These are phyloP conservation scores for Dusona sp. DNA, from an alignment of 2,888 invertebrate genomes.

Conservation along the genomic window DNA sequence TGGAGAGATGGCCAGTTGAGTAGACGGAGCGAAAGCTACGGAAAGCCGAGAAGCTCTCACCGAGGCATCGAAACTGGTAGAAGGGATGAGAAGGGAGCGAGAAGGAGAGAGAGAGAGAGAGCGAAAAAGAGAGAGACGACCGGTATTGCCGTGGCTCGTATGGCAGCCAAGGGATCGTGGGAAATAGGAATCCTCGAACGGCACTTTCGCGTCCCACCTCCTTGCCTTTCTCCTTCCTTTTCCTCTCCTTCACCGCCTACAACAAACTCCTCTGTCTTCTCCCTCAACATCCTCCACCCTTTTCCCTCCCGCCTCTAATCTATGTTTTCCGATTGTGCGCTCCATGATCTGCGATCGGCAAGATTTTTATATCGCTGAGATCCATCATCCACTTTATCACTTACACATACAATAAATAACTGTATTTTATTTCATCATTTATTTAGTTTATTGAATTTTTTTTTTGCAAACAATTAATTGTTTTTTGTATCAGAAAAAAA, in stretches of 20 bases:
- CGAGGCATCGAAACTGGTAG: constrained; percentile 27
- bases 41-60: constrained; percentile 55
- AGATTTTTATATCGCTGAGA: neutral
- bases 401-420: neutral
- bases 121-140: constrained; percentile 29
- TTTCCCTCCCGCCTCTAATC: constrained; percentile 48
- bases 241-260: constrained; percentile 47
- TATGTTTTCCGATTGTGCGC: constrained; percentile 80
- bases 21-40: constrained; percentile 51
- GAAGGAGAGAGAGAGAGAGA: constrained; percentile 14
- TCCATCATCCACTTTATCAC: neutral
- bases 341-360: constrained; percentile 69
- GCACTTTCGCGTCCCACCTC: constrained; percentile 81
- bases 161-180: constrained; percentile 82
- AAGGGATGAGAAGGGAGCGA: constrained; percentile 29
- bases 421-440: neutral
- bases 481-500: too few species aligned
- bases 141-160: constrained; percentile 81
- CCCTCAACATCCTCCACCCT: constrained; percentile 61
- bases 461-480: neutral
- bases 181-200: constrained; percentile 83
- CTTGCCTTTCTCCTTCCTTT: constrained; percentile 66
- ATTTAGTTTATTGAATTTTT: neutral
- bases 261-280: constrained; percentile 62
- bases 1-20: constrained; percentile 75